phyloP scores from a whole-genome alignment of 2,888 invertebrate species.

The Hipparchia sbordonii region DNA sequence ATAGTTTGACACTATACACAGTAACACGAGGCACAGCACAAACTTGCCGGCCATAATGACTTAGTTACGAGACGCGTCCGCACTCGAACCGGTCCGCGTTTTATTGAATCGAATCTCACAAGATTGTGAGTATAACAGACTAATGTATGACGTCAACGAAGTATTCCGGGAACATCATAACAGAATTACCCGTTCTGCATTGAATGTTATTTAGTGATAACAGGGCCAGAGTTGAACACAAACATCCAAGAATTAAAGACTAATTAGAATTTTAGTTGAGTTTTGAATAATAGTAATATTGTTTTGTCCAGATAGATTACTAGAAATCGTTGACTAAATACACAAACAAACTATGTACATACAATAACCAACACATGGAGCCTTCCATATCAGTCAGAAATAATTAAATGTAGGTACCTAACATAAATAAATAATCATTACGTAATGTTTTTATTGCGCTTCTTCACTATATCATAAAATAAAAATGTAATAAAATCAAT shows the following conservation, averaged over 20 bases:
- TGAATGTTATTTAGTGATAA: conserved; percentile 10
- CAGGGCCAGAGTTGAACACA: conserved; percentile 27
- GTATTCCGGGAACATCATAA: conserved; percentile 48
- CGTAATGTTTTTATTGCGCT: no score
- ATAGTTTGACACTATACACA: conserved; percentile 51
- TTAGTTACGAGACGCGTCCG: conserved; percentile 47
- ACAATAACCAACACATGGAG: neutral
- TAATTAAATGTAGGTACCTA: neutral
- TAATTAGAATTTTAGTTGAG: conserved; percentile 2
- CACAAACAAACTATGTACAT: neutral
- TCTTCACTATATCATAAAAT: no score
- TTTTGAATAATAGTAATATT: neutral
- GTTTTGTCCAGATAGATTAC: neutral
- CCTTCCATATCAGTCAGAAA: neutral
- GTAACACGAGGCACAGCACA: conserved; percentile 62
- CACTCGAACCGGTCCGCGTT: conserved; percentile 43
- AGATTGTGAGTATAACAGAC: neutral
- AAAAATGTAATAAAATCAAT: no score
- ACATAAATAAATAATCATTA: no score
- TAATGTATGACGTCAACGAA: conserved; percentile 44
- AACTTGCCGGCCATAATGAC: conserved; percentile 63
- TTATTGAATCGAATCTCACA: conserved; percentile 42
- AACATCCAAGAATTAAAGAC: conserved; percentile 1
- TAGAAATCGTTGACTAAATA: neutral
- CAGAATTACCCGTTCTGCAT: conserved; percentile 26